Conservation (phyloP, 2,888 invertebrate species). For the Branchipolynoe longqiensis region DNA sequence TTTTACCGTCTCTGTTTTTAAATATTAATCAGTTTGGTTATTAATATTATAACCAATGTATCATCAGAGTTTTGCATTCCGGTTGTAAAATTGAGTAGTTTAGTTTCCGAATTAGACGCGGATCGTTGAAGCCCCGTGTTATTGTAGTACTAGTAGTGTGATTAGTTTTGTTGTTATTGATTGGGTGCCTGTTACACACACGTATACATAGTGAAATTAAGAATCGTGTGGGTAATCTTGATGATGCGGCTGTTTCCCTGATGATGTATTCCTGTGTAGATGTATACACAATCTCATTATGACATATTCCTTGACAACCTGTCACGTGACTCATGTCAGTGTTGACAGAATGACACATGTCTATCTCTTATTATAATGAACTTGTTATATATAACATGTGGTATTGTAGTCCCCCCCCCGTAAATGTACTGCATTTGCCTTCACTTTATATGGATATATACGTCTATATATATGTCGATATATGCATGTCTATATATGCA, state of each 20-base stretch:
- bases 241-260: not conserved
- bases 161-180: too few relatives aligned
- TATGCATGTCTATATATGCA: not conserved
- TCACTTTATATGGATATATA: not conserved
- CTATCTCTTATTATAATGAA: not conserved
- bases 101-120: too few relatives aligned
- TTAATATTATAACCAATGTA: too few relatives aligned
- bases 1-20: not conserved
- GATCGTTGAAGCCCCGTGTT: too few relatives aligned
- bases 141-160: not conserved
- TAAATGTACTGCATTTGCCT: not conserved
- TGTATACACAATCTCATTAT: not conserved
- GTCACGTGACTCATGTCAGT: conserved; percentile 1
- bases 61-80: too few relatives aligned
- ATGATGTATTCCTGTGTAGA: not conserved
- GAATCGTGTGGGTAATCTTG: not conserved
- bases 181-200: not conserved
- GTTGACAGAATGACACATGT: conserved; percentile 12
- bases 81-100: too few relatives aligned
- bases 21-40: not conserved
- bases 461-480: not conserved
- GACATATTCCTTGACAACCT: not conserved
- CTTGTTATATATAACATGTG: not conserved
- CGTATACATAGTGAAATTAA: not conserved
- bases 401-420: too few relatives aligned